phyloP scores from a whole-genome alignment of 2,113 vertebrate species.

The Cygnus buccinator region DNA sequence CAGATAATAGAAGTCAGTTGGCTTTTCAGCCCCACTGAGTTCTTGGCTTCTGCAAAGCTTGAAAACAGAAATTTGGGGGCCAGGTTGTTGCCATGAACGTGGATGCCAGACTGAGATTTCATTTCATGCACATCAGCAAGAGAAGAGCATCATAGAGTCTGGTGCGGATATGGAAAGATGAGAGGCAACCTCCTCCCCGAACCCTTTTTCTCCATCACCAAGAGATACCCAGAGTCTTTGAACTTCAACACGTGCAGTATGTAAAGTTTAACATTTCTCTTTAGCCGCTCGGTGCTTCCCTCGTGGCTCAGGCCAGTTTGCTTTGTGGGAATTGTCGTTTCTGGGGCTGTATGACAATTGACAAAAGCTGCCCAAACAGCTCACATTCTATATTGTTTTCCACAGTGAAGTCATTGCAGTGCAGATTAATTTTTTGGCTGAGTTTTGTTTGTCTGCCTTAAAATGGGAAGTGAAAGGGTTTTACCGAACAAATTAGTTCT shows the following conservation, averaged over 20 bases:
- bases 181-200: not conserved
- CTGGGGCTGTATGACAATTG: not conserved
- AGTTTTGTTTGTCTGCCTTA: not conserved
- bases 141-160: fast-evolving
- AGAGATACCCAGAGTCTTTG: not conserved
- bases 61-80: not conserved
- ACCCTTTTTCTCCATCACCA: not conserved
- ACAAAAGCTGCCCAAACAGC: not conserved
- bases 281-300: no score
- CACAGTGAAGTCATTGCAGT: not conserved
- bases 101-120: not conserved
- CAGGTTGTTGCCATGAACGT: not conserved
- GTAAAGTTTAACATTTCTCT: not conserved
- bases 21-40: not conserved
- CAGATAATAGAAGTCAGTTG: not conserved
- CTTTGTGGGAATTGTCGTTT: not conserved
- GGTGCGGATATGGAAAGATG: not conserved
- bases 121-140: not conserved
- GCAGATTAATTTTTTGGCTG: not conserved
- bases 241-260: not conserved
- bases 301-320: fast-evolving
- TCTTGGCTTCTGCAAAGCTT: not conserved
- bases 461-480: not conserved
- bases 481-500: not conserved
- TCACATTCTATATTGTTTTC: not conserved